Evolutionary conservation across 2,113 vertebrate species (phyloP), one percentile per base, ranked within the genome.

Genomic region (Callithrix jacchus): DNA sequence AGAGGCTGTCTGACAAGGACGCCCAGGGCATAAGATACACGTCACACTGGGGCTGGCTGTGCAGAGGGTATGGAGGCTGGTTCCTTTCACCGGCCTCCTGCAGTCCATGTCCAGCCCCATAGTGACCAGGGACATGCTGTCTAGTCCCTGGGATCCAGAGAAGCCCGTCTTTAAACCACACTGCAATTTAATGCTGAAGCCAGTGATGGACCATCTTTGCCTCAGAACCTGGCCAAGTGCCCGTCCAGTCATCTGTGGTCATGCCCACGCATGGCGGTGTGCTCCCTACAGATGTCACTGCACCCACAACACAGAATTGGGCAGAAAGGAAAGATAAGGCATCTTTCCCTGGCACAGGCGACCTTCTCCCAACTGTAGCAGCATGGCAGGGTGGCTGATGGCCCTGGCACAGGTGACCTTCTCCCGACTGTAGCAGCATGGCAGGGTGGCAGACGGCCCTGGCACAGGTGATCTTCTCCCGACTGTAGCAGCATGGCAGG

Each of bases 91-190:
- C 0, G 27, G 54, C 14, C 18, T 40, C 35, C 56, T 79, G 73
- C 21, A 45, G 18, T 35, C 35, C 4, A 14, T 8, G 32, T 23
- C 0, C 0, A 64, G 17, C 23, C 61, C 17, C 0, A 0, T 2
- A 14, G 10, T 10, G 88, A 23, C 74, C 35, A 21, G 58, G 42
- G 42, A 49, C 56, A 17, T 21, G 3, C 23, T n/a, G n/a, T 20
- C 16, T 2, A 35, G 30, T 49, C 45, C 76, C 76, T 32, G 42
- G 56, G 74, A 30, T 30, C 66, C 76, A 47, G 25, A 66, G 42
- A 25, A 52, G 35, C 0, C 0, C 2, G 5, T 35, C 17, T 79
- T 66, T 66, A 56, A n/a, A 27, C 32, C 17, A n/a, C 6, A 0
- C 23, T 32, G 12, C 30, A 17, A 32, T 35, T 49, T 40, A 66